A percentile compares a stretch with the other conserved stretches of the same genome.
Conservation (phyloP, 2,113 vertebrate genomes). For the Cyprinodon variegatus region DNA sequence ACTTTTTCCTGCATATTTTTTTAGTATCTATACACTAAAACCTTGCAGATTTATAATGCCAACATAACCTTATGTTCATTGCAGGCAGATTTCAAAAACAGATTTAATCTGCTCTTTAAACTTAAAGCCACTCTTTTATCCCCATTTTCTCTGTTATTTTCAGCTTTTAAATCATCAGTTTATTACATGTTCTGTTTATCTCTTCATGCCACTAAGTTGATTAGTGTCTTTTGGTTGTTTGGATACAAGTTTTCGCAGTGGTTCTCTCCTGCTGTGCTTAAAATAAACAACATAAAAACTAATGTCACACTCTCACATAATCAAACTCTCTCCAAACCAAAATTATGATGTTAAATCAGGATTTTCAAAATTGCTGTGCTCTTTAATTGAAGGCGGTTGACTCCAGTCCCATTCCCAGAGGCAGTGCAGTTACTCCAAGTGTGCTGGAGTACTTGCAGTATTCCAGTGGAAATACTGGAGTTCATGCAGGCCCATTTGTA, state of each 20-base stretch:
- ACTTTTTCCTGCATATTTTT: constrained; percentile 6
- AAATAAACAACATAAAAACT: not conserved
- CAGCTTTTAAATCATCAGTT: constrained; percentile 35
- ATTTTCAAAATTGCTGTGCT: not conserved
- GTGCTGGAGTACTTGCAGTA: not conserved
- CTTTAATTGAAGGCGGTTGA: not conserved
- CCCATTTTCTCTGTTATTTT: constrained; percentile 37
- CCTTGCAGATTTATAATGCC: constrained; percentile 8
- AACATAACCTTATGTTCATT: constrained; percentile 20
- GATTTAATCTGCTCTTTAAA: constrained; percentile 41
- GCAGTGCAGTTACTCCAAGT: not conserved
- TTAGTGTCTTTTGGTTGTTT: constrained; percentile 14
- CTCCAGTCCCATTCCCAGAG: not conserved
- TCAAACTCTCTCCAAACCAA: not conserved
- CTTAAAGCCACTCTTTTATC: constrained; percentile 43
- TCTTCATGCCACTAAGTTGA: constrained; percentile 28
- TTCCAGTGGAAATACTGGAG: not conserved
- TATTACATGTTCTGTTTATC: constrained; percentile 24
- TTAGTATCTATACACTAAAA: constrained; percentile 33
- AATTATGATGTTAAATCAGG: not conserved
- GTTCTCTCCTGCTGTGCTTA: not conserved
- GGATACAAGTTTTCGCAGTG: not conserved
- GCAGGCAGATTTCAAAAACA: constrained; percentile 26
- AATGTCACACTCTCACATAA: not conserved
- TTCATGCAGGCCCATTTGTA: not conserved